These are phyloP conservation scores for Drosophila tristis DNA, from an alignment of 1,140 invertebrate species.

Conservation along the genomic window DNA sequence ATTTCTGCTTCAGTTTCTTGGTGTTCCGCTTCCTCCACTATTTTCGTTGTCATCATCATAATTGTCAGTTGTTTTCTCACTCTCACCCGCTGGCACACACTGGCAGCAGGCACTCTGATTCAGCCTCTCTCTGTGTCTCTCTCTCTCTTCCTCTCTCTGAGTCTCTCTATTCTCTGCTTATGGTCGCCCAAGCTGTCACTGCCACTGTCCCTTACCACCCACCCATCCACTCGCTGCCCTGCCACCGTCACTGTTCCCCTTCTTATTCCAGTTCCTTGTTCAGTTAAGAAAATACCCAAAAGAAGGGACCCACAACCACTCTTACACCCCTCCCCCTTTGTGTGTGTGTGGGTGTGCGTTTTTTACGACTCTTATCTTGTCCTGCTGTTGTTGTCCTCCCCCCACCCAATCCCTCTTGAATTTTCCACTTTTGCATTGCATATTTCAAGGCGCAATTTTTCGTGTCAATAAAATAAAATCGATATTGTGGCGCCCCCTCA, in stretches of 20 bases:
- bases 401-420: constrained; percentile 14
- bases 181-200: constrained; percentile 5
- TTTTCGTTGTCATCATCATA: constrained; percentile 71
- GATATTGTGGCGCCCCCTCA: constrained; percentile 32
- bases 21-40: constrained; percentile 2
- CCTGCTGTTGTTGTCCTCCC: constrained; percentile 45
- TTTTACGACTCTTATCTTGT: constrained; percentile 73
- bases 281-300: constrained; percentile 47
- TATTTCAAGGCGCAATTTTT: constrained; percentile 79
- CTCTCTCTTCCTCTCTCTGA: constrained; percentile 30
- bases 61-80: constrained; percentile 52
- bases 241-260: neutral
- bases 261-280: constrained; percentile 20
- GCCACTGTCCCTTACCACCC: neutral
- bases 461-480: constrained; percentile 78
- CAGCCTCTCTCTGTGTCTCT: constrained; percentile 4
- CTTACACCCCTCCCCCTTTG: neutral
- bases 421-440: constrained; percentile 70
- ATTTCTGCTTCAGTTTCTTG: neutral
- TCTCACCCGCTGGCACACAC: too few relatives aligned
- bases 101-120: too few relatives aligned
- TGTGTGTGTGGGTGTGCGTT: constrained; percentile 40
- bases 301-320: constrained; percentile 1
- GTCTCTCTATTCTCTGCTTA: neutral
- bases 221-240: neutral